phyloP scores from a whole-genome alignment of 2,888 invertebrate species.

The Ornithoptera priamus region DNA sequence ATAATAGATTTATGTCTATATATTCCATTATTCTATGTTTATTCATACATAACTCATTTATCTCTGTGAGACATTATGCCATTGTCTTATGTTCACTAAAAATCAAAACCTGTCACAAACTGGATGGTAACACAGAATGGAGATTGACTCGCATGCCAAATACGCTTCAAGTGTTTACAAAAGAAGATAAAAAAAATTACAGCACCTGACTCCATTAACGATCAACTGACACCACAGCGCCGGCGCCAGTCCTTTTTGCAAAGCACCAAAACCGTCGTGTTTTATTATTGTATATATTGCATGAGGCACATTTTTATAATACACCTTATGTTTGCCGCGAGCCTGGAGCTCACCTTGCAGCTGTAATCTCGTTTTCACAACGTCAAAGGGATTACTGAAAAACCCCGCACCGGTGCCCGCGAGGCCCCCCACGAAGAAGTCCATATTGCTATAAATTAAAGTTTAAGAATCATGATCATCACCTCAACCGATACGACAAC shows the following conservation, averaged over 20 bases:
- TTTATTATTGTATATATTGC: conserved; percentile 87
- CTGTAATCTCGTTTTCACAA: conserved; percentile 93
- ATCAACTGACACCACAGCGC: conserved; percentile 90
- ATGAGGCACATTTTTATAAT: conserved; percentile 89
- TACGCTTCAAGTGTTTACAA: not conserved
- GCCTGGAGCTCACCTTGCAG: conserved; percentile 90
- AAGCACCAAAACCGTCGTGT: conserved; percentile 87
- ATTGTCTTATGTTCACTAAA: too few species aligned
- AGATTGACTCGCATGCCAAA: not conserved
- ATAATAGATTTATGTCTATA: too few species aligned
- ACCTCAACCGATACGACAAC: too few species aligned
- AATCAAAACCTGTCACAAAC: too few species aligned
- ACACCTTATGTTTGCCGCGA: conserved; percentile 80
- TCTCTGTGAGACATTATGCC: too few species aligned
- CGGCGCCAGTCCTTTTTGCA: conserved; percentile 89
- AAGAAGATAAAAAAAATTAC: not conserved
- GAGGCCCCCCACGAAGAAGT: conserved; percentile 87
- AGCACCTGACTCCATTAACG: conserved; percentile 34
- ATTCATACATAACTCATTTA: too few species aligned
- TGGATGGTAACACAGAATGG: too few species aligned
- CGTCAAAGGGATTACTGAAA: conserved; percentile 94
- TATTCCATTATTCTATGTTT: too few species aligned
- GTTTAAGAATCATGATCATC: not conserved
- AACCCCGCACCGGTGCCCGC: conserved; percentile 88
- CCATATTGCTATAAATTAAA: conserved; percentile 67